Base-by-base conservation (phyloP, 2,888 invertebrate genomes). In the Flabesymbios commensalis region DNA sequence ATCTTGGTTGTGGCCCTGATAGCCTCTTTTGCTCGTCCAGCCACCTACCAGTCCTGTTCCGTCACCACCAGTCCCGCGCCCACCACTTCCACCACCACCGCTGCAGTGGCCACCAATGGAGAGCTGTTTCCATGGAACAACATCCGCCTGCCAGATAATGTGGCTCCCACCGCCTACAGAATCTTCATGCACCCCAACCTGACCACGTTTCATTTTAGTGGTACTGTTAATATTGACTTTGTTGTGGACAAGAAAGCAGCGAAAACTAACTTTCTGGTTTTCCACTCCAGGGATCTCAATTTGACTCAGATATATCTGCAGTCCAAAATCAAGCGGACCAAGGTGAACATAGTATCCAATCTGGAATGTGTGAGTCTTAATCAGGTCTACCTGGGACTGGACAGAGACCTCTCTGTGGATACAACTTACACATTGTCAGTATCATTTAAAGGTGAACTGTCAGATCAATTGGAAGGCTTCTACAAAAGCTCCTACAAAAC, bases 131-230 rank as follows among this genome's bases (percentile, higher is more conserved):
- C 77, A 24, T 83, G 83, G 78, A 65, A 75, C 24, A 60, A 76
- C 29, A 72, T 81, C 14, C 76, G 81, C n/a, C 74, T 84, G 31
- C 83, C 84, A 1, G 60, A 42, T 10, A 61, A 63, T 17, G 60
- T 83, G 7, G 26, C 69, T 17, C 84, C 84, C 0, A 87, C 89
- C 72, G 88, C 91, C 71, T 96, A 96, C 80, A 90, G 90, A 78
- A 87, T 97, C 59, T 92, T 91, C 83, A 88, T 96, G 73, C 94
- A 95, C 84, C 94, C 96, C 7, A 94, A 96, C 83, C 86, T 96
- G 59, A 93, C 94, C 48, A 92, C 93, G 22, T 88, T 92, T 56
- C 91, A 91, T 82, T 89, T 95, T 55, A 90, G 90, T 87, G 96
- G 95, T 90, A 84, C 78, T 59, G 78, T 79, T 10, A 65, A 61